Conservation (phyloP, 2,888 invertebrate genomes). For the Melieria picta region DNA sequence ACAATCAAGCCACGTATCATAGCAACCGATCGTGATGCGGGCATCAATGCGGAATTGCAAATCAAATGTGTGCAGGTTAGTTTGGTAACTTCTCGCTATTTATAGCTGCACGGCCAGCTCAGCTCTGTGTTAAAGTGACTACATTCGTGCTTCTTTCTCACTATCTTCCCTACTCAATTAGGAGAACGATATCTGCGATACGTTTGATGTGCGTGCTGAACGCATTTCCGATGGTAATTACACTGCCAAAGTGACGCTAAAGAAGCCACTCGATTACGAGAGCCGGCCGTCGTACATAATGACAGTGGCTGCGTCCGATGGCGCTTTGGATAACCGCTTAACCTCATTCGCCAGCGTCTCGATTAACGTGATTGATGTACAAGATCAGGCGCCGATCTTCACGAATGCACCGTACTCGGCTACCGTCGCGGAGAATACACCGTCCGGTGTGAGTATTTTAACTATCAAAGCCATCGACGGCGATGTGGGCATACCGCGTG, state of each 20-base stretch:
- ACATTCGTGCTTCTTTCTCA: too few species aligned
- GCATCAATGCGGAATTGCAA: constrained; percentile 76
- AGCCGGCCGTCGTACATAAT: constrained; percentile 78
- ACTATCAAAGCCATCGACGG: constrained; percentile 83
- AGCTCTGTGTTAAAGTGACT: not conserved
- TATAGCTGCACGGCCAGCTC: too few species aligned
- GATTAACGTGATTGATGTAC: constrained; percentile 80
- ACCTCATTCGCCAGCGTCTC: constrained; percentile 78
- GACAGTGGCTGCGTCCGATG: constrained; percentile 75
- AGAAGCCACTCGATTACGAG: constrained; percentile 80
- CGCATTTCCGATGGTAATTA: constrained; percentile 76
- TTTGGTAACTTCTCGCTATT: not conserved
- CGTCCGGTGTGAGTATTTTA: constrained; percentile 74
- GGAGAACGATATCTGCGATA: constrained; percentile 76
- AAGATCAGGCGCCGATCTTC: constrained; percentile 85
- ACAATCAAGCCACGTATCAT: constrained; percentile 71
- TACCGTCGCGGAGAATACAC: constrained; percentile 79
- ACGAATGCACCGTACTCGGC: constrained; percentile 83
- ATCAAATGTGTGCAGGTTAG: constrained; percentile 73
- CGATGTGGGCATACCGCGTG: constrained; percentile 78
- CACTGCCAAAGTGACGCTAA: constrained; percentile 74
- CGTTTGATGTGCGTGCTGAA: constrained; percentile 74
- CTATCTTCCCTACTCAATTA: constrained; percentile 27
- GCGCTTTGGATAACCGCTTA: constrained; percentile 71
- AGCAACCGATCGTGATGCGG: constrained; percentile 79